These are phyloP conservation scores for Ennomos erosarius DNA, from an alignment of 2,888 invertebrate species.

Conservation along the genomic window DNA sequence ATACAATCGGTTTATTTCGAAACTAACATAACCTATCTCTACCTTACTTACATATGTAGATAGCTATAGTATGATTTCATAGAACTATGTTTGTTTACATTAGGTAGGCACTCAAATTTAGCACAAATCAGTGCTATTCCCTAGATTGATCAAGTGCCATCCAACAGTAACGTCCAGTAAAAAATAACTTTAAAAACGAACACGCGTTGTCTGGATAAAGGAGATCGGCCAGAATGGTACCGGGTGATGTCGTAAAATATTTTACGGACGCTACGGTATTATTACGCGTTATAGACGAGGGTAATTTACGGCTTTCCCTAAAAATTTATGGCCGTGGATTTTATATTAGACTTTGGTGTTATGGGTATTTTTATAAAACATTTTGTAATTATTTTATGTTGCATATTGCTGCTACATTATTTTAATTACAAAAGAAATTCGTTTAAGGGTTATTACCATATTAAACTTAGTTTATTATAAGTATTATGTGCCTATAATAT, in stretches of 20 bases:
- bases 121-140: too few relatives aligned
- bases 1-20: slow-evolving; percentile 40
- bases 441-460: too few relatives aligned
- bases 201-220: slow-evolving; percentile 59
- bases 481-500: too few relatives aligned
- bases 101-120: too few relatives aligned
- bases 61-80: too few relatives aligned
- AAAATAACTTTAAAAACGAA: neutral
- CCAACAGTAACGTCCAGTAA: too few relatives aligned
- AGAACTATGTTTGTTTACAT: too few relatives aligned
- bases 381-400: slow-evolving; percentile 1
- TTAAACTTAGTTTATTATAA: too few relatives aligned
- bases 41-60: too few relatives aligned
- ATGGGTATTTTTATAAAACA: slow-evolving; percentile 32
- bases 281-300: slow-evolving; percentile 61
- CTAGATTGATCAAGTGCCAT: too few relatives aligned
- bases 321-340: slow-evolving; percentile 53
- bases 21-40: slow-evolving; percentile 34
- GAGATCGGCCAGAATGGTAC: slow-evolving; percentile 49
- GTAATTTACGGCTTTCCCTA: slow-evolving; percentile 70
- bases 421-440: too few relatives aligned
- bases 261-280: slow-evolving; percentile 71
- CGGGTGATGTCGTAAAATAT: slow-evolving; percentile 67
- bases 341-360: slow-evolving; percentile 35
- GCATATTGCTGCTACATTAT: too few relatives aligned